A percentile compares a stretch with the other conserved stretches of the same genome.
phyloP scores from a whole-genome alignment of 2,797 vertebrate species.

The Mormyrus hasselquistii region DNA sequence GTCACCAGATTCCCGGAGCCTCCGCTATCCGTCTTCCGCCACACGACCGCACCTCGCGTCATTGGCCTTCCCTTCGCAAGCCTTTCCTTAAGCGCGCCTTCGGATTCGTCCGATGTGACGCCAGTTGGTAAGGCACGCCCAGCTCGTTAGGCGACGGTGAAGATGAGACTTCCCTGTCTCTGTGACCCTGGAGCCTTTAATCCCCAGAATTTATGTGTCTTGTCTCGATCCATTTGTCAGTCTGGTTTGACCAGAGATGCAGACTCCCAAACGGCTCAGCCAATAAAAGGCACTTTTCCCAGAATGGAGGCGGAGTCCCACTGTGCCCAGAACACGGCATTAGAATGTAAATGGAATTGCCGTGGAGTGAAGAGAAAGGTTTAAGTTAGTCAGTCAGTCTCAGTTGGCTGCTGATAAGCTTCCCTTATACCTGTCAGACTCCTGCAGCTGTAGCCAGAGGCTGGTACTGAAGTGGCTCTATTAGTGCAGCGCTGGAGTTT shows the following conservation, averaged over 20 bases:
- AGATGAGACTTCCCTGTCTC: neutral
- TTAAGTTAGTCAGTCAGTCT: neutral
- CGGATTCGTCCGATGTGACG: neutral
- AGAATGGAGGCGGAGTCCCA: neutral
- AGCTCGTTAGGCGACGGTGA: neutral
- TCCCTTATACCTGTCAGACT: neutral
- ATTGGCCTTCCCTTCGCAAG: neutral
- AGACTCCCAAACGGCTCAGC: neutral
- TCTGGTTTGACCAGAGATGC: neutral
- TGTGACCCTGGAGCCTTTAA: neutral
- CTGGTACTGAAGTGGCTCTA: neutral
- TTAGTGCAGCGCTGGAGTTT: neutral
- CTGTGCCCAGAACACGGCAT: neutral
- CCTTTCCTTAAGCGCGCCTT: too few relatives aligned
- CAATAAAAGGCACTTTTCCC: neutral
- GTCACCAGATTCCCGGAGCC: neutral
- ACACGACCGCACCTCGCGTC: neutral
- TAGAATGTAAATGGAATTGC: constrained; percentile 6
- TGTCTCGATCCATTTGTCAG: constrained; percentile 6
- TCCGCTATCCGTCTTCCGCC: neutral
- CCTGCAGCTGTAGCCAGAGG: neutral
- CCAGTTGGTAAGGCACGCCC: neutral
- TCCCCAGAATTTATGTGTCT: neutral
- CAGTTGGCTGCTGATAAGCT: neutral
- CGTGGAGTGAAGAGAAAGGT: neutral